Base-by-base conservation (phyloP, 2,113 vertebrate genomes). In the Xenopus tropicalis region DNA sequence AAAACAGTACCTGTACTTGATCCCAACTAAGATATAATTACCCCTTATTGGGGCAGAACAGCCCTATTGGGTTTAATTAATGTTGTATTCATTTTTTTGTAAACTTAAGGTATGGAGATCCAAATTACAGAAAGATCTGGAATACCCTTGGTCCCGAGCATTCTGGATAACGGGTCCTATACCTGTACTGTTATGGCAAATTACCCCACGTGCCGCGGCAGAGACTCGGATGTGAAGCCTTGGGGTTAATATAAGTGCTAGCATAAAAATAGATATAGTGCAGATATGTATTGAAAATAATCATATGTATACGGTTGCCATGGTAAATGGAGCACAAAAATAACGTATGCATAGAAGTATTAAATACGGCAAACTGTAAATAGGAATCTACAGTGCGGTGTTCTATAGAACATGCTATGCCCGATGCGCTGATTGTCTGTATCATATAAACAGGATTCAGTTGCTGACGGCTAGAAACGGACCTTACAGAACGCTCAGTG, bases 271-370 rank as follows among this genome's bases (percentile, higher is more conserved):
- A 66, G 17, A 20, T 62, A 75, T 61, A 56, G 73, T 69, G 66
- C 58, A 69, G 44, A 75, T 61, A 67, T 69, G 56, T n/a, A 74
- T 61, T 68, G 43, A 62, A 74, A 61, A 61, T 74, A 74, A 74
- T 51, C 56, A 37, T 74, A 61, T 61, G 14, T 74, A 61, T 61
- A 67, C 68, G 43, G 19, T 42, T 37, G 20, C 19, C 22, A 46
- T 43, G 16, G 52, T 54, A 54, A 14, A 69, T 3, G 1, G 14
- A 69, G n/a, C 21, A 13, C 42, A 59, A 11, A 66, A 24, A 25
- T 23, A 42, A 12, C 17, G 48, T 43, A 62, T 69, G 72, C 72
- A 75, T 75, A 75, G 65, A 75, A 68, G 29, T 24, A 70, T 37
- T 61, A 52, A 20, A 74, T 23, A 69, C 59, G 23, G 44, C 65